phyloP scores from a whole-genome alignment of 2,888 invertebrate genomes.

The Pachliopta kotzebuea region DNA sequence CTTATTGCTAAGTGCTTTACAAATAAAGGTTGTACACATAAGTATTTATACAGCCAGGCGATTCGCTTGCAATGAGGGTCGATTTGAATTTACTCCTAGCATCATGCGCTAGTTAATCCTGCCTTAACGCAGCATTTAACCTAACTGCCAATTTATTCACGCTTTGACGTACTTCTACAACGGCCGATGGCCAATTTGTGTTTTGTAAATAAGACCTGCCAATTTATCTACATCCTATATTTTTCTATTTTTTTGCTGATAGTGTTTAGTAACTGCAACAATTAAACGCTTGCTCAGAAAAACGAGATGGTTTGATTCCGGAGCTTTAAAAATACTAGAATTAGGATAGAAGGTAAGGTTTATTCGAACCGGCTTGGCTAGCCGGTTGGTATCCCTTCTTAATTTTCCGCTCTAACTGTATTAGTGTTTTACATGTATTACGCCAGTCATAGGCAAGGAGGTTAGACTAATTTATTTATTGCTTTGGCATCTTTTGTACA shows the following conservation, averaged over 20 bases:
- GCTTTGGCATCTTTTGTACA: too few species aligned
- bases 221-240: slow-evolving; percentile 12
- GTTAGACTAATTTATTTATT: too few species aligned
- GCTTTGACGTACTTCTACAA: slow-evolving; percentile 29
- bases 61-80: slow-evolving; percentile 44
- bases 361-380: too few species aligned
- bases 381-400: too few species aligned
- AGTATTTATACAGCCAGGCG: slow-evolving; percentile 54
- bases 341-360: too few species aligned
- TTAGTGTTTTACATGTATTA: too few species aligned
- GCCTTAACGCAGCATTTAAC: slow-evolving; percentile 37
- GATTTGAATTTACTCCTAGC: slow-evolving; percentile 54
- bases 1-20: slow-evolving; percentile 37
- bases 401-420: too few species aligned
- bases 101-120: slow-evolving; percentile 53
- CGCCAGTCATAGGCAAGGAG: too few species aligned
- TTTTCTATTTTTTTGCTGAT: background rate
- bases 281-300: too few species aligned
- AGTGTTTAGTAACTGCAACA: background rate
- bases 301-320: too few species aligned
- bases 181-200: slow-evolving; percentile 27
- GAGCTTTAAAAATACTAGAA: too few species aligned
- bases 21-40: slow-evolving; percentile 53
- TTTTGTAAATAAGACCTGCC: slow-evolving; percentile 22
- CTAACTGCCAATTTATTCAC: slow-evolving; percentile 30